Evolutionary conservation across 2,113 vertebrate genomes (phyloP).

Genomic region (Sebastes schlegelii): DNA sequence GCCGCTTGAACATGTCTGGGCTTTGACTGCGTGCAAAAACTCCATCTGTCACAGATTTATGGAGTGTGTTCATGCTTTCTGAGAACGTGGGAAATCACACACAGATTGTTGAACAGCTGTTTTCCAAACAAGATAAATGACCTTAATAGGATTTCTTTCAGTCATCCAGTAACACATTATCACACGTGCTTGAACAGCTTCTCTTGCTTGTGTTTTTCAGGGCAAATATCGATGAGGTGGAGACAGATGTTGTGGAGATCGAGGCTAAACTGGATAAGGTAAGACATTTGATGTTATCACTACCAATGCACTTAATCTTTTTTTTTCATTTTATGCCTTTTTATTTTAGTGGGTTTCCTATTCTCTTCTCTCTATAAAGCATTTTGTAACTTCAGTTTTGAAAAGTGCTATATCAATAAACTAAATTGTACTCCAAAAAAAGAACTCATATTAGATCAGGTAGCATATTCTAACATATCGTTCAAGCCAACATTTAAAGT

Average conservation of each 20-base stretch:
- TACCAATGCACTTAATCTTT: background rate
- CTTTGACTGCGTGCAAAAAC: constrained; percentile 12
- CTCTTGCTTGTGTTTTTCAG: constrained; percentile 79
- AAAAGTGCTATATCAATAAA: background rate
- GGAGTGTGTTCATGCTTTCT: constrained; percentile 7
- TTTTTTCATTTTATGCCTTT: background rate
- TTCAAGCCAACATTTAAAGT: background rate
- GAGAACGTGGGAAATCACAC: constrained; percentile 46
- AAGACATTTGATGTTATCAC: constrained; percentile 49
- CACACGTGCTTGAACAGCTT: constrained; percentile 12
- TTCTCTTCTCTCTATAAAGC: background rate
- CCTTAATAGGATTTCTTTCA: background rate
- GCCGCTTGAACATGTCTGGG: constrained; percentile 37
- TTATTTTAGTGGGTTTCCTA: background rate
- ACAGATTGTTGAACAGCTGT: constrained; percentile 24
- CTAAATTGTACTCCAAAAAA: too few species aligned
- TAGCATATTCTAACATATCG: background rate
- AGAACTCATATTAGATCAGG: too few species aligned
- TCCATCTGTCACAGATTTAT: constrained; percentile 45
- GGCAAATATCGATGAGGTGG: constrained; percentile 97
- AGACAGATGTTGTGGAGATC: constrained; percentile 97
- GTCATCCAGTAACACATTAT: background rate
- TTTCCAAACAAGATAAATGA: constrained; percentile 10
- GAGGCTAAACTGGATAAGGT: constrained; percentile 98
- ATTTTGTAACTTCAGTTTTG: background rate